Evolutionary conservation across 2,113 vertebrate genomes (phyloP).

Genomic region (Columba livia): DNA sequence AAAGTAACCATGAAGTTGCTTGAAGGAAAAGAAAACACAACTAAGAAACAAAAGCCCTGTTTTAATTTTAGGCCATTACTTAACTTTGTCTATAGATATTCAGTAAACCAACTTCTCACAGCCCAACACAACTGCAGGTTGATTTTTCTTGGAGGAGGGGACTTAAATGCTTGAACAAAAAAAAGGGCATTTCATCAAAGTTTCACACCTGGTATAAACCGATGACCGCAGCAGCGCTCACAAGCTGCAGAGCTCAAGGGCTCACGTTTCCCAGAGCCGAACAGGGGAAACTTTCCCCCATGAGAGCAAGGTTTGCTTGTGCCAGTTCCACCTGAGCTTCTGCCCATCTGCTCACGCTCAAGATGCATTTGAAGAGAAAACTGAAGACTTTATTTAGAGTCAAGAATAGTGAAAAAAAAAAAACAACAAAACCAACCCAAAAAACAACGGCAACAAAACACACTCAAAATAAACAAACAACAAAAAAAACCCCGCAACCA

Average conservation of each 20-base stretch:
- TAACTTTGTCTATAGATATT: background rate
- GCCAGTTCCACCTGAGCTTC: background rate
- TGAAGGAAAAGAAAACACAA: background rate
- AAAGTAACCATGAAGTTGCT: background rate
- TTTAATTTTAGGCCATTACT: background rate
- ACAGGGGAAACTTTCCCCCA: fast-evolving
- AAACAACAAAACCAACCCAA: too few relatives aligned
- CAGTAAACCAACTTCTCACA: background rate
- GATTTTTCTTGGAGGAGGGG: background rate
- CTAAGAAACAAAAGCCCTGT: background rate
- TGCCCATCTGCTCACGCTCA: background rate
- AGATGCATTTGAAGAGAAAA: background rate
- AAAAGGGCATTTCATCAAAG: background rate
- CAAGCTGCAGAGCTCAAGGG: background rate
- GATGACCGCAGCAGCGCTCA: background rate
- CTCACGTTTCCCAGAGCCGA: background rate
- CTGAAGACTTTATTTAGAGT: background rate
- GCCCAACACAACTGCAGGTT: fast-evolving
- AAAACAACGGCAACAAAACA: too few relatives aligned
- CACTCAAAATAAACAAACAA: too few relatives aligned
- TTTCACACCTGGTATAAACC: background rate
- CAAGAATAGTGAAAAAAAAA: background rate
- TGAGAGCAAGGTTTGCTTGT: background rate
- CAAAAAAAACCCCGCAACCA: background rate
- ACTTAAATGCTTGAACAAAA: background rate